Percentiles rank a stretch among this genome's conserved stretches.
Evolutionary conservation across 2,888 invertebrate species (phyloP).

Genomic region (Melinaea menophilus): DNA sequence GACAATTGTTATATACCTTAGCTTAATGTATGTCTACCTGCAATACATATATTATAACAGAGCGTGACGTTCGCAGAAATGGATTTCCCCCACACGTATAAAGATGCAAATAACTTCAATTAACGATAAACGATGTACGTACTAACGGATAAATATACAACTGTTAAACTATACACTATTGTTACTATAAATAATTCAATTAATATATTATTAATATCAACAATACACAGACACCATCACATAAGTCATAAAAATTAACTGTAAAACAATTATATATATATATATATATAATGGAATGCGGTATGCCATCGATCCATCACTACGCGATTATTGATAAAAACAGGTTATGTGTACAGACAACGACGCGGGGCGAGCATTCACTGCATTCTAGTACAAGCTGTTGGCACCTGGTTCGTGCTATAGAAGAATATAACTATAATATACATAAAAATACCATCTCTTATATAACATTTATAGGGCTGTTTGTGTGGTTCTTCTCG

Average conservation of each 20-base stretch:
- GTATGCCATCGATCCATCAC: constrained; percentile 21
- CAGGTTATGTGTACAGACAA: constrained; percentile 10
- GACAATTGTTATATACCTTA: no score
- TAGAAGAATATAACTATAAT: no score
- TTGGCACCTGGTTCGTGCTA: neutral
- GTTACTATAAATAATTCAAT: no score
- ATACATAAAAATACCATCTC: no score
- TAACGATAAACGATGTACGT: constrained; percentile 18
- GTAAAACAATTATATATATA: constrained; percentile 11
- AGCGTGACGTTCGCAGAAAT: constrained; percentile 27
- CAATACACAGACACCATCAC: neutral
- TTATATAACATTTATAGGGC: no score
- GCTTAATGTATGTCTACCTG: neutral
- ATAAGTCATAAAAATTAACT: neutral
- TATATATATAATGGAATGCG: constrained; percentile 9
- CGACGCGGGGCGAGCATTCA: constrained; percentile 8
- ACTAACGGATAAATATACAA: neutral
- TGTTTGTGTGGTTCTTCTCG: no score
- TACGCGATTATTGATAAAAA: constrained; percentile 19
- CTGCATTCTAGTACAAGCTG: constrained; percentile 10
- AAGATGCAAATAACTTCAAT: constrained; percentile 19
- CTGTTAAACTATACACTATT: neutral
- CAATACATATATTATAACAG: neutral
- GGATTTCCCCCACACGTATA: constrained; percentile 18
- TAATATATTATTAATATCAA: neutral